Percentiles rank a stretch among this genome's conserved stretches.
Evolutionary conservation across 1,140 invertebrate species (phyloP).

Genomic region (Nasonia giraulti): DNA sequence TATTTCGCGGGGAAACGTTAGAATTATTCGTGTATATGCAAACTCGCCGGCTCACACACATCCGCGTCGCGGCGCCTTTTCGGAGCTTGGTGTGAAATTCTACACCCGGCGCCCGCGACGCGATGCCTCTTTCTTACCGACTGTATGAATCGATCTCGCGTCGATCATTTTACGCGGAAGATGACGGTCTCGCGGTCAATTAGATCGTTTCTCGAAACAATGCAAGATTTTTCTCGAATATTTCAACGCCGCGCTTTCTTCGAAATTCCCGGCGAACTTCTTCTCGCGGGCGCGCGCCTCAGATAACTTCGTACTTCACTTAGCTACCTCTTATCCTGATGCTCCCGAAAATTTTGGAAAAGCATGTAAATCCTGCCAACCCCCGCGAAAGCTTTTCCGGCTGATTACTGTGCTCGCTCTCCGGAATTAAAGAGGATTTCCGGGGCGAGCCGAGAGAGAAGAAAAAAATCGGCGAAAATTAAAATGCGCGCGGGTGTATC

Average conservation of each 20-base stretch:
- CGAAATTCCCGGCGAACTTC: too few species aligned
- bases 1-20: slow-evolving; percentile 45
- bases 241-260: too few species aligned
- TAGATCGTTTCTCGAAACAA: too few species aligned
- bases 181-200: too few species aligned
- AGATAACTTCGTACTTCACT: not conserved
- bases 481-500: slow-evolving; percentile 3
- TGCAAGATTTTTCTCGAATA: too few species aligned
- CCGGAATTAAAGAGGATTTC: not conserved
- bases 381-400: not conserved
- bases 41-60: not conserved
- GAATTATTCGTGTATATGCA: slow-evolving; percentile 34
- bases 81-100: slow-evolving; percentile 41
- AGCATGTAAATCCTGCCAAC: slow-evolving; percentile 22
- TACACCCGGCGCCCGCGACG: slow-evolving; percentile 29
- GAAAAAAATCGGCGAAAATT: slow-evolving; percentile 10
- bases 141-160: not conserved
- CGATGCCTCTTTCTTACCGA: not conserved
- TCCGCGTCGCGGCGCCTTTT: slow-evolving; percentile 34
- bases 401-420: not conserved
- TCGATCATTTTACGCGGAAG: too few species aligned
- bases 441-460: not conserved
- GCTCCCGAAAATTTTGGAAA: not conserved
- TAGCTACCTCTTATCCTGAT: not conserved
- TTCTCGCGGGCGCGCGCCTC: not conserved